Evolutionary conservation across 2,797 vertebrate species (phyloP).

Genomic region (Cyprinella venusta): DNA sequence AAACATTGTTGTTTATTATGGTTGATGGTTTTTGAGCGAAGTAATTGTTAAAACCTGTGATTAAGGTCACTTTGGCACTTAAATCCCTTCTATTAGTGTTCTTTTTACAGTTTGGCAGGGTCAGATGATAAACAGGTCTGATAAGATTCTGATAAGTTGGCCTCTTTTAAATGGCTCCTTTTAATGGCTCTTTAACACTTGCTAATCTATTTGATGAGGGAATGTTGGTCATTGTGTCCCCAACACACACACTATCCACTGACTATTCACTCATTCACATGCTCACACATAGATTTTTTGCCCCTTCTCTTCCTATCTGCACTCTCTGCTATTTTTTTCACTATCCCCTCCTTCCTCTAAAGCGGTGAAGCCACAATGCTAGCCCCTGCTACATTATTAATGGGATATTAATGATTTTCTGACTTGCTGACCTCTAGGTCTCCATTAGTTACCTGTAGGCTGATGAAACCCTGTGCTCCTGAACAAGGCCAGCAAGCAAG

Average conservation of each 20-base stretch:
- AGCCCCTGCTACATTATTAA: conserved; percentile 69
- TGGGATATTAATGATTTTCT: conserved; percentile 73
- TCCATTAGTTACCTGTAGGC: conserved; percentile 66
- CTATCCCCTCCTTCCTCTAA: conserved; percentile 36
- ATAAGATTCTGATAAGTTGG: background rate
- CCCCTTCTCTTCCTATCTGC: conserved; percentile 25
- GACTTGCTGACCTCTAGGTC: conserved; percentile 68
- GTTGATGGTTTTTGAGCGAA: background rate
- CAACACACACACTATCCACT: background rate
- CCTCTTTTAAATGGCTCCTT: background rate
- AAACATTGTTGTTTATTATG: background rate
- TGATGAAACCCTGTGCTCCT: conserved; percentile 64
- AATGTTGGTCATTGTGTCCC: background rate
- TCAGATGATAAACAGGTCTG: conserved; percentile 12
- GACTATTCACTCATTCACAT: background rate
- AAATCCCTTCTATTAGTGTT: background rate
- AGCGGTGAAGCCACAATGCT: conserved; percentile 55
- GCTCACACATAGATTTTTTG: conserved; percentile 14
- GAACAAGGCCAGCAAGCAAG: conserved; percentile 53
- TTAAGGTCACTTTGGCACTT: background rate
- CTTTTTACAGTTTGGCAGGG: background rate
- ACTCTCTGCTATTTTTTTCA: background rate
- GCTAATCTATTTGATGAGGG: background rate
- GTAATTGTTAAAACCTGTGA: background rate
- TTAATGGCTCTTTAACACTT: background rate